phyloP scores from a whole-genome alignment of 2,888 invertebrate species.

The Eristalis tenax region DNA sequence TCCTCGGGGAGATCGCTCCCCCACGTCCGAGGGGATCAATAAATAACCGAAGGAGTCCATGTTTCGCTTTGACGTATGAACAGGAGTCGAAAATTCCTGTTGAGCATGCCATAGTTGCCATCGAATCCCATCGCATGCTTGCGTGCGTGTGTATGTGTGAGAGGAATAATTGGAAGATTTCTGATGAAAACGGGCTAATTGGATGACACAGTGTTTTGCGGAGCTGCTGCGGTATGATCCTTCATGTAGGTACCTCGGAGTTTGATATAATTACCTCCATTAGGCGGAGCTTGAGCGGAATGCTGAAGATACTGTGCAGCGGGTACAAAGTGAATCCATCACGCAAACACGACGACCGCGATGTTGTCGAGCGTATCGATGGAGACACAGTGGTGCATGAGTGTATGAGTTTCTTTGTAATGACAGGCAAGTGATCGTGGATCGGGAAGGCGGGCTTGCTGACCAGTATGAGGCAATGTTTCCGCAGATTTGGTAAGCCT shows the following conservation, averaged over 20 bases:
- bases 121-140: background rate
- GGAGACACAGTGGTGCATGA: slow-evolving; percentile 18
- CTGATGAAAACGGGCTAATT: slow-evolving; percentile 43
- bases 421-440: no score
- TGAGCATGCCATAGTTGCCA: slow-evolving; percentile 23
- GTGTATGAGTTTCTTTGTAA: background rate
- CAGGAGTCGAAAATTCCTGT: slow-evolving; percentile 42
- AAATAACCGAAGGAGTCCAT: slow-evolving; percentile 40
- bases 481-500: no score
- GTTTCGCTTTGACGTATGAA: slow-evolving; percentile 36
- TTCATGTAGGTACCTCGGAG: background rate
- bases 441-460: no score
- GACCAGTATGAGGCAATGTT: no score
- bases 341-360: slow-evolving; percentile 34
- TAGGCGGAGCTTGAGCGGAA: slow-evolving; percentile 18
- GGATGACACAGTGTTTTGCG: slow-evolving; percentile 38
- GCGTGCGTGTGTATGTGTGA: background rate
- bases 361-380: background rate
- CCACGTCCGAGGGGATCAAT: slow-evolving; percentile 34
- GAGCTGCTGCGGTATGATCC: slow-evolving; percentile 21
- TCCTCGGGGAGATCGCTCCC: slow-evolving; percentile 33
- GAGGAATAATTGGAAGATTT: slow-evolving; percentile 29
- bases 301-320: background rate
- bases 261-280: slow-evolving; percentile 44
- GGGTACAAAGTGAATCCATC: slow-evolving; percentile 25